Conservation (phyloP, 1,140 invertebrate species). For the Gryon sp. region DNA sequence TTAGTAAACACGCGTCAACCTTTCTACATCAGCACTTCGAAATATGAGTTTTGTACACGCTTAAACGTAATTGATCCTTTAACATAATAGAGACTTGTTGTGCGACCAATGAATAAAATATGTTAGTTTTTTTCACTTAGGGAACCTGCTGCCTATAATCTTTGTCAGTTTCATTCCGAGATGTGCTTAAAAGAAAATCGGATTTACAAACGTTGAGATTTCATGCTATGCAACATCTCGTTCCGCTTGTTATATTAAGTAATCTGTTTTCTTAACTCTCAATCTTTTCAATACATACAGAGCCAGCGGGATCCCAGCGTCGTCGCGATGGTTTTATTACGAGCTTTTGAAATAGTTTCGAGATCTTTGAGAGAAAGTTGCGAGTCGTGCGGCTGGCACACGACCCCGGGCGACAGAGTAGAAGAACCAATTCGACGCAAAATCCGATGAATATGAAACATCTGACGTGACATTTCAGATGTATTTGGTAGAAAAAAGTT, state of each 20-base stretch:
- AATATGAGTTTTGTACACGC: background rate
- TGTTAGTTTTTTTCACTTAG: background rate
- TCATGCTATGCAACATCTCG: conserved; percentile 19
- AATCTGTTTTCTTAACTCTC: conserved; percentile 60
- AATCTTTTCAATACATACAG: conserved; percentile 38
- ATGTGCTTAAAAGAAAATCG: conserved; percentile 22
- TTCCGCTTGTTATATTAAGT: conserved; percentile 56
- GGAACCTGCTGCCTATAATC: background rate
- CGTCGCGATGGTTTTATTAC: conserved; percentile 50
- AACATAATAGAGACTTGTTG: conserved; percentile 3
- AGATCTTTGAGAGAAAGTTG: conserved; percentile 52
- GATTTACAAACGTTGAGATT: conserved; percentile 21
- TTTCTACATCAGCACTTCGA: conserved; percentile 9
- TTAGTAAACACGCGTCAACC: background rate
- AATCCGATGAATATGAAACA: background rate
- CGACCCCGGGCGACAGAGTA: conserved; percentile 44
- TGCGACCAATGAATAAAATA: conserved; percentile 14
- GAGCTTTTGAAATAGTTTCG: conserved; percentile 40
- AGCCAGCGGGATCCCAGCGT: conserved; percentile 35
- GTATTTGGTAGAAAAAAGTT: conserved; percentile 9
- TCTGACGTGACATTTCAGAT: conserved; percentile 24
- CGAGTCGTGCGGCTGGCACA: conserved; percentile 53
- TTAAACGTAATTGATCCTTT: conserved; percentile 17
- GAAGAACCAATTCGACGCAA: conserved; percentile 21
- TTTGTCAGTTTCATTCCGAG: conserved; percentile 6